These are phyloP conservation scores for Cyrtorhinus lividipennis DNA, from an alignment of 1,140 invertebrate species.

Conservation along the genomic window DNA sequence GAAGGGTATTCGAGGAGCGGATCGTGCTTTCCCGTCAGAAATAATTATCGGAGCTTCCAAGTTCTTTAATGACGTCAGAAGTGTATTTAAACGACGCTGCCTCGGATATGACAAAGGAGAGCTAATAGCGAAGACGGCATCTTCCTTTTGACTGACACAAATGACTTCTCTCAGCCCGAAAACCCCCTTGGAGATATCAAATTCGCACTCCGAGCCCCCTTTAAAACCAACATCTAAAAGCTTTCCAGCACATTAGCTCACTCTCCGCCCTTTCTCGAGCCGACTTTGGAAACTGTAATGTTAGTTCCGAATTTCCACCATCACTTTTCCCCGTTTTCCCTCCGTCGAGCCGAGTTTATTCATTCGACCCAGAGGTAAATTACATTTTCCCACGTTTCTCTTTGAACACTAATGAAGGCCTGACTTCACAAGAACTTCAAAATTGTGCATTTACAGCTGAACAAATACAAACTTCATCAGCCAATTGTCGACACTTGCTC, in stretches of 20 bases:
- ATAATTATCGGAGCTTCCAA: neutral
- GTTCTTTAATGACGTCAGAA: constrained; percentile 1
- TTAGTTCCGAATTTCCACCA: neutral
- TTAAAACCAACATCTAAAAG: neutral
- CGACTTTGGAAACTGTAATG: neutral
- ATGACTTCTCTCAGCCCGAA: neutral
- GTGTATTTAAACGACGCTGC: neutral
- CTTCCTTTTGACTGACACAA: neutral
- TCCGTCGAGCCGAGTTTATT: neutral
- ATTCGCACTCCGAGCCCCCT: neutral
- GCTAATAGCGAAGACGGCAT: neutral
- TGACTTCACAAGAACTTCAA: too few relatives aligned
- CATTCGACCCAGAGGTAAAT: too few relatives aligned
- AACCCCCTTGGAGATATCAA: neutral
- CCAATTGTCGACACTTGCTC: too few relatives aligned
- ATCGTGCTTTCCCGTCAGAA: neutral
- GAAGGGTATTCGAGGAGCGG: neutral
- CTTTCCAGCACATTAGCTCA: neutral
- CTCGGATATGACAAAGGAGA: neutral
- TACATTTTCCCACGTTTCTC: neutral
- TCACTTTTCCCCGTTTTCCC: neutral
- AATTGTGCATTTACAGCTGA: too few relatives aligned
- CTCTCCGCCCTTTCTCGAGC: neutral
- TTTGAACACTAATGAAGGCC: too few relatives aligned
- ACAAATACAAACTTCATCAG: too few relatives aligned